Base-by-base conservation (phyloP, 2,113 vertebrate species). In the Podarcis cretensis region DNA sequence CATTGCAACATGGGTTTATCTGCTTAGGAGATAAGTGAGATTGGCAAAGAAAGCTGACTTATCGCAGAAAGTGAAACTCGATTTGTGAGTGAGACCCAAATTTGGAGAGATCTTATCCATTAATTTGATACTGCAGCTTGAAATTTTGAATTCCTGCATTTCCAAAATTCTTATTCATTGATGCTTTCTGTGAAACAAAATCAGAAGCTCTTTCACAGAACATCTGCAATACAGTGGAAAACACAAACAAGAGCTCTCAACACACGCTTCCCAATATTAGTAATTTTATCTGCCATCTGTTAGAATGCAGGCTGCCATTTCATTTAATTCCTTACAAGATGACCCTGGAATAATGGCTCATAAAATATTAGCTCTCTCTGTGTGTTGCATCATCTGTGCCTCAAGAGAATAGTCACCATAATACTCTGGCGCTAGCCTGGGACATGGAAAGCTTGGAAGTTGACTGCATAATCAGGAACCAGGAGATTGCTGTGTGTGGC, bases 221-320 rank as follows among this genome's bases (percentile, higher is more conserved):
- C 91, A 95, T 96, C 94, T 96, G 95, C 94, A 96, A 91, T 94
- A 43, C 86, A 91, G 73, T 48, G 40, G 92, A 57, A 95, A 89
- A 92, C 83, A 84, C 2, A 85, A 93, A 87, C 84, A 91, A 80
- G 87, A 96, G 94, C 93, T 86, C 83, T 95, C 89, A 94, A 90
- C 94, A 90, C 79, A 92, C 54, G 35, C 93, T 88, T 94, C 92
- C 86, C 20, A 73, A 13, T 93, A 93, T 90, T 85, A 91, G 83
- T 89, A 89, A 92, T 90, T 93, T 90, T 89, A 92, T 82, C 65
- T 80, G 80, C 91, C 85, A 76, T 92, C 91, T 94, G 91, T 10
- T 65, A 40, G 40, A 90, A 10, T 83, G 65, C 40, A 0, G 1
- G 81, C 65, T 90, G 69, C 76, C 77, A 79, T 40, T 87, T 92